Conservation (phyloP, 1,140 invertebrate species). For the Propsilocerus akamusi region DNA sequence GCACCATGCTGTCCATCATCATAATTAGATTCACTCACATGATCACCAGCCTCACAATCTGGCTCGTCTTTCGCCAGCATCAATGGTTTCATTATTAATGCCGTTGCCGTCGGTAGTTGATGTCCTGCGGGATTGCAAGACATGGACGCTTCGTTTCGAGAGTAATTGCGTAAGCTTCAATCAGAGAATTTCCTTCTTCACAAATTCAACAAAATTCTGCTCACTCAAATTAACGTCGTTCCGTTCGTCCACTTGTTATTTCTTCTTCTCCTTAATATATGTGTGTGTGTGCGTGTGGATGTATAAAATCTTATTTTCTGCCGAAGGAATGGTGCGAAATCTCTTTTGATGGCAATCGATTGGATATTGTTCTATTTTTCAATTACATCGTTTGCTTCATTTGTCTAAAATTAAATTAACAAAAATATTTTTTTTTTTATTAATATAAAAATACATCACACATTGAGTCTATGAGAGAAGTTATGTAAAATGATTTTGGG, state of each 20-base stretch:
- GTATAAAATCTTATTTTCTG: no score
- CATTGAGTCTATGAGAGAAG: neutral
- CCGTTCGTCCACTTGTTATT: no score
- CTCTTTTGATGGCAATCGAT: no score
- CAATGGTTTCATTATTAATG: neutral
- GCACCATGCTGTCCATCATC: neutral
- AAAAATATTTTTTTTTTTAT: no score
- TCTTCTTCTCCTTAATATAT: no score
- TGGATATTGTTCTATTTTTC: conserved; percentile 4
- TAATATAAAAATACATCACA: neutral
- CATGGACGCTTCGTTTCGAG: neutral
- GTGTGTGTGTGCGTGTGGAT: no score
- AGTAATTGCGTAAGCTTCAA: no score
- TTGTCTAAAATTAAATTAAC: conserved; percentile 1
- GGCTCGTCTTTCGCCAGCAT: neutral
- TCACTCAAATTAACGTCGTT: no score
- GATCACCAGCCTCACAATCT: conserved; percentile 1
- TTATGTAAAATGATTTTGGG: neutral
- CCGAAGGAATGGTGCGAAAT: no score
- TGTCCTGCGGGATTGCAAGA: conserved; percentile 1
- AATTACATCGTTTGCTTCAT: conserved; percentile 2
- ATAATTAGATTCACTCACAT: neutral
- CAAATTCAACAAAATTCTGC: no score
- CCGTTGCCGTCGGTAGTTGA: neutral
- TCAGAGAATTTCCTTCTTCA: no score